Evolutionary conservation across 2,113 vertebrate genomes (phyloP).

Genomic region (Periophthalmodon schlosseri): DNA sequence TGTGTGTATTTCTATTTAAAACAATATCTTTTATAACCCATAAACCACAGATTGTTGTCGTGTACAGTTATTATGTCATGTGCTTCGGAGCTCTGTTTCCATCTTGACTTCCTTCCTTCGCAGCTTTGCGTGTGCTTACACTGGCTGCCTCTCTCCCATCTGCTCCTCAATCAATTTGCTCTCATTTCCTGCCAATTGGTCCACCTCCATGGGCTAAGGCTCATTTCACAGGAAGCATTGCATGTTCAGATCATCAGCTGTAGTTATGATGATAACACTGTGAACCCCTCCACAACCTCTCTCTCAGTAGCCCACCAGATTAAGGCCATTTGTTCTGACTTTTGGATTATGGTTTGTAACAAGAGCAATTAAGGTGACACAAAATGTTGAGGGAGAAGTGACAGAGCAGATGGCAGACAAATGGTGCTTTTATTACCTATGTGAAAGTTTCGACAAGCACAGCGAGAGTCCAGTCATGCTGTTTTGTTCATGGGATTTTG

Average conservation of each 20-base stretch:
- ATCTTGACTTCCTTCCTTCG: slow-evolving; percentile 42
- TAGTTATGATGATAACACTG: slow-evolving; percentile 49
- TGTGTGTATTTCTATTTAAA: not conserved
- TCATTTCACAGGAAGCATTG: slow-evolving; percentile 57
- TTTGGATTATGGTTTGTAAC: slow-evolving; percentile 8
- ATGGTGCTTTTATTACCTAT: slow-evolving; percentile 25
- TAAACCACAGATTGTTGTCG: not conserved
- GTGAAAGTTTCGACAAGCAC: slow-evolving; percentile 24
- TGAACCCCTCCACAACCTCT: slow-evolving; percentile 4
- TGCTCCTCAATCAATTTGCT: slow-evolving; percentile 63
- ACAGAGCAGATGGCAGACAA: slow-evolving; percentile 52
- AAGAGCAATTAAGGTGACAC: slow-evolving; percentile 10
- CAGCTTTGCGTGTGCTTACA: slow-evolving; percentile 26
- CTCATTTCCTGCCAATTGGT: slow-evolving; percentile 69
- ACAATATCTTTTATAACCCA: not conserved
- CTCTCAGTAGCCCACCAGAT: slow-evolving; percentile 20
- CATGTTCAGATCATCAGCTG: slow-evolving; percentile 55
- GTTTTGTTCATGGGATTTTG: slow-evolving; percentile 25
- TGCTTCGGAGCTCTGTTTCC: slow-evolving; percentile 2
- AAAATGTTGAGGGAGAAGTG: not conserved
- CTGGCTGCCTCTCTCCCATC: slow-evolving; percentile 55
- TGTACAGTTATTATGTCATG: not conserved
- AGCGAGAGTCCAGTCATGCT: slow-evolving; percentile 1
- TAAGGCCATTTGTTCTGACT: slow-evolving; percentile 19
- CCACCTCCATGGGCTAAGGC: slow-evolving; percentile 52